Evolutionary conservation across 2,113 vertebrate species (phyloP), one percentile per base, ranked within the genome.

Genomic region (Tetrao urogallus): DNA sequence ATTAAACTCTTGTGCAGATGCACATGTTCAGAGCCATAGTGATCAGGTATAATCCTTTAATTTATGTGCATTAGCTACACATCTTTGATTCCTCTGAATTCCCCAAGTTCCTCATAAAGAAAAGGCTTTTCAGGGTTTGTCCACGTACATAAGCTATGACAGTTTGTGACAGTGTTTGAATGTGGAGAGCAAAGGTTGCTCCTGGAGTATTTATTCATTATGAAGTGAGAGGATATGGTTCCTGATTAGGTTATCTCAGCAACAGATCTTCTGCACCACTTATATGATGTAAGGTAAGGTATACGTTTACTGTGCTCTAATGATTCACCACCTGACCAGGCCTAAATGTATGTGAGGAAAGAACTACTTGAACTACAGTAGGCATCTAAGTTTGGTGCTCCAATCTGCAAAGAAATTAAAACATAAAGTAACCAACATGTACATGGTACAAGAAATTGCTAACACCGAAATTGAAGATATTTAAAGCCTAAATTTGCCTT

Each of bases 331-430:
- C 36, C 47, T 0, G 1, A 75, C 85, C 22, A 63, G 30, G 28
- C 48, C 52, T 65, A 69, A 57, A 0, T 0, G 6, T 24, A 17
- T 8, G 40, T 18, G 19, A 3, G 12, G 14, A 54, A 65, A 86
- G 56, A 80, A 70, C 6, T 32, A 34, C 56, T 86, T 63, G 15
- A 18, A 21, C 20, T 16, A 2, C 21, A 67, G 7, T 14, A 20
- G 22, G 34, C 50, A 67, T 28, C 27, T n/a, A 73, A 7, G 7
- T 82, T 43, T 15, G 1, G 5, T 54, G 56, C 27, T 80, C 83
- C 64, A 77, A 58, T 22, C 20, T 71, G 70, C 40, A 80, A 27
- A 60, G 63, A 57, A 13, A 30, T 27, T 34, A 34, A 92, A 30
- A 82, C 15, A 57, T 76, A 70, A 82, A 85, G 64, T 48, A 73